phyloP scores from a whole-genome alignment of 2,888 invertebrate genomes.

The Uropetala carovei region DNA sequence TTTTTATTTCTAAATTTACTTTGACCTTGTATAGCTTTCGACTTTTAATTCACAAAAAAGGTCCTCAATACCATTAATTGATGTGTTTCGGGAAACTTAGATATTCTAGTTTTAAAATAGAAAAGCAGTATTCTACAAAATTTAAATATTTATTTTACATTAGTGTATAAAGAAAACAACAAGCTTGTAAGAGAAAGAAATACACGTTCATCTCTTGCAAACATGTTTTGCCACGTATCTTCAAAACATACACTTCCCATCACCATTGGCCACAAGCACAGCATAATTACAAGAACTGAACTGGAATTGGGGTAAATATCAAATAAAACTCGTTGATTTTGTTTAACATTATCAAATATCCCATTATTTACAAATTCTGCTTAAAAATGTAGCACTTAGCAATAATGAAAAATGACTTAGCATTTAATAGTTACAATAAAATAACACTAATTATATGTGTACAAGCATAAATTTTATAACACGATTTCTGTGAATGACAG shows the following conservation, averaged over 20 bases:
- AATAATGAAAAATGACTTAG: conserved; percentile 37
- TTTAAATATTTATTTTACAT: conserved; percentile 1
- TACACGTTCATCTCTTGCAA: background rate
- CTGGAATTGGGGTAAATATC: background rate
- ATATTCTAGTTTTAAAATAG: background rate
- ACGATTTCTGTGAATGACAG: background rate
- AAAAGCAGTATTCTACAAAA: background rate
- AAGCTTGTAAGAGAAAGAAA: background rate
- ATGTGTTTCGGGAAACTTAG: background rate
- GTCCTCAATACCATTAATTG: background rate
- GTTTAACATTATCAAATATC: background rate
- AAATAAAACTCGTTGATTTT: conserved; percentile 1
- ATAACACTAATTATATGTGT: background rate
- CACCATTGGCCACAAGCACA: background rate
- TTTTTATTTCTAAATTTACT: background rate
- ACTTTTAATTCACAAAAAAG: background rate
- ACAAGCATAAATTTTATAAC: conserved; percentile 7
- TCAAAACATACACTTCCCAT: background rate
- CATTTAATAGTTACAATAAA: background rate
- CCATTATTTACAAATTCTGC: background rate
- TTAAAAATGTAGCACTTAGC: background rate
- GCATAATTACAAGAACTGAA: background rate
- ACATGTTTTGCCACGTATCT: background rate
- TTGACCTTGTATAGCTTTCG: background rate
- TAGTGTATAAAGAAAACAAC: background rate